Evolutionary conservation across 1,140 invertebrate genomes (phyloP).

Genomic region (Leptinotarsa undecemlineata): DNA sequence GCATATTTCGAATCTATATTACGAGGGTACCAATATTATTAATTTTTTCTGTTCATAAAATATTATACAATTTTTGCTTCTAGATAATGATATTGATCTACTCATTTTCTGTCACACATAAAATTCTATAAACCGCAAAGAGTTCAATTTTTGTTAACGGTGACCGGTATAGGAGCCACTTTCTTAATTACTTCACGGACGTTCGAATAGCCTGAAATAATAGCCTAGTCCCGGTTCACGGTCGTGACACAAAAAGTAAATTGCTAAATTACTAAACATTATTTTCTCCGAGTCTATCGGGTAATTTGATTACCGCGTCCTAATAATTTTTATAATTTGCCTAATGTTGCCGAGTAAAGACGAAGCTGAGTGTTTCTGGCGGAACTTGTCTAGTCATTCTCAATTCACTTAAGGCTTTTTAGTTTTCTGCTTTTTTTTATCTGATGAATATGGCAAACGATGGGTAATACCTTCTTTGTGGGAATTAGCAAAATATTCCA

Average conservation of each 20-base stretch:
- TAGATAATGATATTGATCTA: too few species aligned
- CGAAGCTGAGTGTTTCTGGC: neutral
- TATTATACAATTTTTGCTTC: neutral
- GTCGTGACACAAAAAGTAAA: constrained; percentile 37
- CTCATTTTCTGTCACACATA: neutral
- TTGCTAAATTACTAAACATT: constrained; percentile 38
- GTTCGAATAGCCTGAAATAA: neutral
- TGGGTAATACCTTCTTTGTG: too few species aligned
- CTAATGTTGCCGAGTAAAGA: neutral
- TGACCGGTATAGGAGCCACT: neutral
- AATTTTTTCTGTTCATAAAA: neutral
- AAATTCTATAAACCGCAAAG: neutral
- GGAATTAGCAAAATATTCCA: too few species aligned
- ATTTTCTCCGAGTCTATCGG: constrained; percentile 27
- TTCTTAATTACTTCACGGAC: neutral
- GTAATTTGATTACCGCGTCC: constrained; percentile 33
- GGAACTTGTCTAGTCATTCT: constrained; percentile 11
- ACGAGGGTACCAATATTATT: neutral
- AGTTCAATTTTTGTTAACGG: neutral
- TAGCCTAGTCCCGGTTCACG: neutral
- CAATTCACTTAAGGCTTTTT: neutral
- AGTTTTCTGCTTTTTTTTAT: too few species aligned
- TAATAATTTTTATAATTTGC: constrained; percentile 33
- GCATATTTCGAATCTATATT: neutral
- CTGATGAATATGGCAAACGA: too few species aligned